Base-by-base conservation (phyloP, 2,113 vertebrate species). In the Vimba vimba region DNA sequence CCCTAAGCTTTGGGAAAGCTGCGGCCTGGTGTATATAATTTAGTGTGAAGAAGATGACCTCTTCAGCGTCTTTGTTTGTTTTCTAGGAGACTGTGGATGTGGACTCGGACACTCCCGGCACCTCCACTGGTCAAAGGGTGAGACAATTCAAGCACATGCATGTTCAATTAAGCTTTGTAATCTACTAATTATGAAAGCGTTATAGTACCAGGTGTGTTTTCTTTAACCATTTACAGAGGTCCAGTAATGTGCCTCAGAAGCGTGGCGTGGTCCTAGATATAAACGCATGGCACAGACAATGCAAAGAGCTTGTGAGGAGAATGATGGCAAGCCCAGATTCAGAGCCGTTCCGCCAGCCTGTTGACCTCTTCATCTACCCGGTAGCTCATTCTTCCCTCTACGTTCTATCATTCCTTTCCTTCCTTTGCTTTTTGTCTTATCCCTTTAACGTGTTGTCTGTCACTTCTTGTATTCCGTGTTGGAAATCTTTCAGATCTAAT, bases 101-200 rank as follows among this genome's bases (percentile, higher is more conserved):
- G 55, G 98, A 99, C 93, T 99, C 98, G 7, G 98, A 99, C 1
- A 97, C 95, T 83, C 98, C 98, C 17, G 97, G 98, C 86, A 99
- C 98, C 27, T 99, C 98, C 52, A 92, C 97, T 87, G 97, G 97
- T 90, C 96, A 95, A 89, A 92, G 91, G 88, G 97, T 98, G 86
- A 96, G 95, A 95, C 83, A 8, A 64, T 19, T 68, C 13, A 50
- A 36, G 10, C n/a, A 2, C 64, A 30, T 25, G 9, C 62, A 25
- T 66, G 62, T 30, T 2, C 3, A 66, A 19, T 57, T 57, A 57
- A 23, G 5, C 50, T 68, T 39, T 23, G 15, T 12, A n/a, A 15
- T 81, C 17, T 1, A 23, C 21, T 43, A 43, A 43, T 39, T n/a
- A 43, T 33, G 21, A 84, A 50, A 79, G 25, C 11, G 10, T 66